Percentiles rank a stretch among this genome's conserved stretches.
Evolutionary conservation across 2,888 invertebrate species (phyloP).

Genomic region (Alcis repandata): DNA sequence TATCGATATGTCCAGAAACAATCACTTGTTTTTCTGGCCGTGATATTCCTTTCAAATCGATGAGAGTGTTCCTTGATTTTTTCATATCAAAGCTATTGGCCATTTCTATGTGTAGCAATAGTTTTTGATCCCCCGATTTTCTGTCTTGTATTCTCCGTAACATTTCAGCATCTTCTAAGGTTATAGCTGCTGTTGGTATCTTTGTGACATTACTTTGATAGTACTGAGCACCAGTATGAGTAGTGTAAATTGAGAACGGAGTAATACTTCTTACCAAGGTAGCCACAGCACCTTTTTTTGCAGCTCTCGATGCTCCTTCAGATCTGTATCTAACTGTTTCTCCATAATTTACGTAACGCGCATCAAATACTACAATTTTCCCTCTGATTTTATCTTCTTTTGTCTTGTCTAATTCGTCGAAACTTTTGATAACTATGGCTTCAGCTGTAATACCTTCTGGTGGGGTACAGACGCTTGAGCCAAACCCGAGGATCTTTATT

Average conservation of each 20-base stretch:
- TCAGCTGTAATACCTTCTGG: conserved; percentile 89
- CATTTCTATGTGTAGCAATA: conserved; percentile 86
- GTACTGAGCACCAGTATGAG: conserved; percentile 90
- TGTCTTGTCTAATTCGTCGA: conserved; percentile 87
- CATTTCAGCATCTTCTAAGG: conserved; percentile 92
- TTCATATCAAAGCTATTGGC: conserved; percentile 84
- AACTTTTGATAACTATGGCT: conserved; percentile 89
- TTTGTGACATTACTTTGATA: conserved; percentile 86
- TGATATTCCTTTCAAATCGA: conserved; percentile 87
- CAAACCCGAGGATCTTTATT: conserved; percentile 89
- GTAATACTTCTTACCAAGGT: conserved; percentile 90
- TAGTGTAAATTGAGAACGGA: conserved; percentile 90
- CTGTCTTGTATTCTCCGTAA: conserved; percentile 87
- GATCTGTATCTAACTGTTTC: conserved; percentile 88
- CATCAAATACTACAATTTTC: conserved; percentile 93
- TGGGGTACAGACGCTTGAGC: conserved; percentile 89
- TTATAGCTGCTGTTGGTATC: conserved; percentile 91
- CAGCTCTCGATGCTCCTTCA: conserved; percentile 88
- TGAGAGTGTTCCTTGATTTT: conserved; percentile 90
- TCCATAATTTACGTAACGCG: conserved; percentile 88
- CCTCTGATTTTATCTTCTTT: conserved; percentile 82
- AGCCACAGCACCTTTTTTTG: conserved; percentile 91
- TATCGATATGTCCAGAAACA: conserved; percentile 94
- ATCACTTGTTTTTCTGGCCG: conserved; percentile 87
- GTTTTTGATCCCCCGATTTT: conserved; percentile 62